Evolutionary conservation across 2,797 vertebrate genomes (phyloP).

Genomic region (Telmatherina bonti): DNA sequence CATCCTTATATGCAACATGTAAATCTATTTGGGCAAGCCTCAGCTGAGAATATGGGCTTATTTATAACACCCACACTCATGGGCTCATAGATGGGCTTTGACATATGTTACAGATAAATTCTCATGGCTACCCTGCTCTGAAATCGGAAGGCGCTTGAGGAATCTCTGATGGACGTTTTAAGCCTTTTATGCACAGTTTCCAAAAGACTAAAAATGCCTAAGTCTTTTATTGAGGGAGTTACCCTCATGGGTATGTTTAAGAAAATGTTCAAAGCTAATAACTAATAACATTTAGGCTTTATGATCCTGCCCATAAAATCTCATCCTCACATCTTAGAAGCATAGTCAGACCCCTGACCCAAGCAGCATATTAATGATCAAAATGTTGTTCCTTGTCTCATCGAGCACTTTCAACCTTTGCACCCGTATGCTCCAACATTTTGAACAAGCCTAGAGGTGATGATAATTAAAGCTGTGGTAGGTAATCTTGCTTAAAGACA

Average conservation of each 20-base stretch:
- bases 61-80: constrained; percentile 39
- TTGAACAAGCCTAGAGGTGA: constrained; percentile 38
- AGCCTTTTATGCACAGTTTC: constrained; percentile 59
- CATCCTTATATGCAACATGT: constrained; percentile 29
- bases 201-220: constrained; percentile 41
- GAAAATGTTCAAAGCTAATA: constrained; percentile 27
- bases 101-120: constrained; percentile 54
- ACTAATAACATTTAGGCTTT: constrained; percentile 18
- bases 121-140: constrained; percentile 42
- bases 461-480: constrained; percentile 58
- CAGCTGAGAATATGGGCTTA: constrained; percentile 4
- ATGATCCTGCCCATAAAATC: constrained; percentile 24
- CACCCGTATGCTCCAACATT: constrained; percentile 26
- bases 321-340: constrained; percentile 18
- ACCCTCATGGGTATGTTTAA: constrained; percentile 35
- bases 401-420: constrained; percentile 34
- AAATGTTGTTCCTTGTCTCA: constrained; percentile 21
- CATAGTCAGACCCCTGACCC: constrained; percentile 10
- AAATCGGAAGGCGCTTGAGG: constrained; percentile 52
- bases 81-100: constrained; percentile 45
- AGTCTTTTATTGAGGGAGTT: constrained; percentile 54
- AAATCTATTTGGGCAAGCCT: constrained; percentile 38
- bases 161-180: constrained; percentile 52
- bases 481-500: too few relatives aligned
- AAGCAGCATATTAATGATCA: constrained; percentile 28